phyloP scores from a whole-genome alignment of 2,113 vertebrate genomes.

The Neolamprologus kungweensis region DNA sequence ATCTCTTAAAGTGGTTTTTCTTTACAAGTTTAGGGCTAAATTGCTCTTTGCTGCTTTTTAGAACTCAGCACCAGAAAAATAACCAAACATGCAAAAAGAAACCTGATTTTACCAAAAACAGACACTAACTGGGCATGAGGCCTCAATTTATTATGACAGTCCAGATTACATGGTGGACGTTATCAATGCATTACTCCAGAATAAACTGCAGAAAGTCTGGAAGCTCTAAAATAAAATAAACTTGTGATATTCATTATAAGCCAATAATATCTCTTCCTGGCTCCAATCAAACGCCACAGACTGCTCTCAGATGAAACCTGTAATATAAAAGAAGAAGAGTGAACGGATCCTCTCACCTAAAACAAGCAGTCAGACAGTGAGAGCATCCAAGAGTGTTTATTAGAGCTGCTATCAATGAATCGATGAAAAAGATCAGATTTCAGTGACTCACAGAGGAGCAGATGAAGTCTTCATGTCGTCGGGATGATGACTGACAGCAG shows the following conservation, averaged over 20 bases:
- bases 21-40: not conserved
- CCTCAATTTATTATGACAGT: rapidly evolving
- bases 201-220: not conserved
- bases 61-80: not conserved
- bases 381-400: rapidly evolving
- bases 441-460: not conserved
- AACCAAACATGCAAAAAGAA: not conserved
- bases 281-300: not conserved
- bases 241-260: not conserved
- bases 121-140: not conserved
- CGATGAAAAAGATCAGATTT: not conserved
- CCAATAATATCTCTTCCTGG: not conserved
- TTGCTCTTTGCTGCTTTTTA: rapidly evolving
- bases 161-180: rapidly evolving
- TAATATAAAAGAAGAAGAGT: rapidly evolving
- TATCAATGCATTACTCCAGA: rapidly evolving
- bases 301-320: not conserved
- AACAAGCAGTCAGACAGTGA: rapidly evolving
- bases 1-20: rapidly evolving
- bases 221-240: rapidly evolving
- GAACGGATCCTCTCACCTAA: not conserved
- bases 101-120: not conserved
- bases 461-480: not conserved
- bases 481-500: not conserved
- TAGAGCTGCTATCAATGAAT: not conserved